A percentile compares a stretch with the other conserved stretches of the same genome.
Conservation (phyloP, 2,113 vertebrate species). For the Dascyllus trimaculatus region DNA sequence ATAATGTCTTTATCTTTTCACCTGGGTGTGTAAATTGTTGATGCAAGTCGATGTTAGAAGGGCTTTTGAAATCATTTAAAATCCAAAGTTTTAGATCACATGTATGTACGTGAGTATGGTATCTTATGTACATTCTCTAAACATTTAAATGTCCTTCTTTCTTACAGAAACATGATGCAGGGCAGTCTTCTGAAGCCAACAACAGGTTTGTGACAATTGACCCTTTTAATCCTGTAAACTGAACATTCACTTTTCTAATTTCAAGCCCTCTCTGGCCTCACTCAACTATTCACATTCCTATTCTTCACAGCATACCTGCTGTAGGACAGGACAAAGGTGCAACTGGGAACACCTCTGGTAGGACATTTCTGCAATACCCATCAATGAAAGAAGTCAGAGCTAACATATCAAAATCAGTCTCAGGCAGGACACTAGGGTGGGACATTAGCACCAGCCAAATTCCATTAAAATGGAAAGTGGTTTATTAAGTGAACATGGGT, state of each 20-base stretch:
- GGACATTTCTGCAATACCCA: neutral
- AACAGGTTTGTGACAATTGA: slow-evolving; percentile 60
- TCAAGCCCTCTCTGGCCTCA: neutral
- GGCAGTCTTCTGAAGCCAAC: neutral
- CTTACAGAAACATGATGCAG: slow-evolving; percentile 52
- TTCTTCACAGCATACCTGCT: slow-evolving; percentile 42
- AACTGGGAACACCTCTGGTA: slow-evolving; percentile 37
- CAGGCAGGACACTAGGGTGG: too few species aligned
- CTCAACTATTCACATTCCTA: neutral
- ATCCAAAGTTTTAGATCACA: too few species aligned
- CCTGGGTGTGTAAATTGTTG: too few species aligned
- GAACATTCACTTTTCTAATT: neutral
- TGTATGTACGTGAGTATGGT: too few species aligned
- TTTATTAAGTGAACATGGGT: too few species aligned
- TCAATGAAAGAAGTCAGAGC: too few species aligned
- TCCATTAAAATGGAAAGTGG: too few species aligned
- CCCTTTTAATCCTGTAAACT: neutral
- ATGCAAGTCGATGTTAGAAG: too few species aligned
- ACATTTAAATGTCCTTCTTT: neutral
- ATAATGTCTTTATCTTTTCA: too few species aligned
- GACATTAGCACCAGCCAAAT: too few species aligned
- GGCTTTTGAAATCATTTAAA: too few species aligned
- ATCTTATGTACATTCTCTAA: neutral
- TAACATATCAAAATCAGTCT: too few species aligned
- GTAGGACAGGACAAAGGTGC: slow-evolving; percentile 5